These are phyloP conservation scores for Epicauta chinensis DNA, from an alignment of 1,140 invertebrate species.

Conservation along the genomic window DNA sequence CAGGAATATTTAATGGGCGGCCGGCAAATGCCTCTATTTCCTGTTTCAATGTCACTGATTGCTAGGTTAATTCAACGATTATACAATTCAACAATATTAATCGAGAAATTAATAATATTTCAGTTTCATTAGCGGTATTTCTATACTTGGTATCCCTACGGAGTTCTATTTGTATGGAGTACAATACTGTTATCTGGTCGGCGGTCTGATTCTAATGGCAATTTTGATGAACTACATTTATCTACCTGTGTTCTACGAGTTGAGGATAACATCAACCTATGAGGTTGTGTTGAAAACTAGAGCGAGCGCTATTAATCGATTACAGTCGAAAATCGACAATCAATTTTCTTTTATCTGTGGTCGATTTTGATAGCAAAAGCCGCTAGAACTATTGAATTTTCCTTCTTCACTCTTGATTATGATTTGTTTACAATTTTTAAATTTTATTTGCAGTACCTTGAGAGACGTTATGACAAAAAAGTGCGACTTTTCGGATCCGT, in stretches of 20 bases:
- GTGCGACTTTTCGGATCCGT: slow-evolving; percentile 67
- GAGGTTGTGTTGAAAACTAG: slow-evolving; percentile 54
- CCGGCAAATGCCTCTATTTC: slow-evolving; percentile 71
- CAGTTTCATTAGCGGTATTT: slow-evolving; percentile 60
- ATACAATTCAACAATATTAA: not conserved
- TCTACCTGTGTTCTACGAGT: slow-evolving; percentile 74
- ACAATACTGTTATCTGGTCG: slow-evolving; percentile 59
- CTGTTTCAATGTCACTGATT: slow-evolving; percentile 73
- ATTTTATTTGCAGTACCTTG: slow-evolving; percentile 65
- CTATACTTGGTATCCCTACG: slow-evolving; percentile 65
- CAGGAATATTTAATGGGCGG: slow-evolving; percentile 81
- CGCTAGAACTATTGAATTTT: too few species aligned
- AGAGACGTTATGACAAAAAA: slow-evolving; percentile 64
- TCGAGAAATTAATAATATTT: slow-evolving; percentile 19
- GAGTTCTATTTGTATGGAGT: slow-evolving; percentile 78
- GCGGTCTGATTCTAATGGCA: slow-evolving; percentile 57
- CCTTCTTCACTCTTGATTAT: too few species aligned
- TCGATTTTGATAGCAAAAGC: too few species aligned
- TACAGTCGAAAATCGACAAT: too few species aligned
- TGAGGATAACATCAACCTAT: slow-evolving; percentile 74
- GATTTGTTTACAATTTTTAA: slow-evolving; percentile 18
- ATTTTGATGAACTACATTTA: slow-evolving; percentile 62
- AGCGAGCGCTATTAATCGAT: too few species aligned
- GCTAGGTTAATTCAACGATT: slow-evolving; percentile 54
- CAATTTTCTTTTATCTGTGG: too few species aligned